Evolutionary conservation across 2,797 vertebrate species (phyloP).

Genomic region (Anableps anableps): DNA sequence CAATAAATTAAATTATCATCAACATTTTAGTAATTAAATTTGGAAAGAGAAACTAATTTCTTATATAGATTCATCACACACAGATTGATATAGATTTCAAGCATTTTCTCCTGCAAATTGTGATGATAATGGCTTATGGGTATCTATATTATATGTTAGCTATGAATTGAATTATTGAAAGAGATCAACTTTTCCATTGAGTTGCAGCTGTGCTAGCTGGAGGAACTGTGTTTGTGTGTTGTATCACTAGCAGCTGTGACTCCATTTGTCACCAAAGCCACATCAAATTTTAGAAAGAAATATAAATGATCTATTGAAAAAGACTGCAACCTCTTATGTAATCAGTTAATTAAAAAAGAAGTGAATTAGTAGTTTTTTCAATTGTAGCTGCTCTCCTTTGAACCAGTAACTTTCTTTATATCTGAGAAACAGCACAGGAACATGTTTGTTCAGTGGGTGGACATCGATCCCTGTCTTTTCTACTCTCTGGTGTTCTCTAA

Average conservation of each 20-base stretch:
- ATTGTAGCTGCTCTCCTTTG: not conserved
- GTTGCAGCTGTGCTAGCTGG: not conserved
- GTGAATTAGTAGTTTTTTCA: constrained; percentile 5
- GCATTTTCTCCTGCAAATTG: too few relatives aligned
- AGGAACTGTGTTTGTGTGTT: not conserved
- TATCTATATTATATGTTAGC: not conserved
- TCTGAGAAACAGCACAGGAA: constrained; percentile 6
- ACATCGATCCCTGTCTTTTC: constrained; percentile 20
- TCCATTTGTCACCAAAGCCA: not conserved
- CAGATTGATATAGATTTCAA: too few relatives aligned
- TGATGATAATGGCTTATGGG: too few relatives aligned
- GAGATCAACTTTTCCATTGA: not conserved
- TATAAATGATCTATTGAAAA: not conserved
- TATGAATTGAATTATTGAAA: not conserved
- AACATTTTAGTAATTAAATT: too few relatives aligned
- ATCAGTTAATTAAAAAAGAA: not conserved
- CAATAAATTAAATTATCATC: too few relatives aligned
- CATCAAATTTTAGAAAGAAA: not conserved
- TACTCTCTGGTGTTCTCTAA: constrained; percentile 11
- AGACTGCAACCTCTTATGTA: not conserved
- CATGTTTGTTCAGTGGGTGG: constrained; percentile 9
- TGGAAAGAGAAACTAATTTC: too few relatives aligned
- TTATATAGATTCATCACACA: too few relatives aligned
- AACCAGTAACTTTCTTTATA: constrained; percentile 10
- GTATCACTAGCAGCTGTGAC: not conserved